Base-by-base conservation (phyloP, 2,113 vertebrate species). In the Origma solitaria region DNA sequence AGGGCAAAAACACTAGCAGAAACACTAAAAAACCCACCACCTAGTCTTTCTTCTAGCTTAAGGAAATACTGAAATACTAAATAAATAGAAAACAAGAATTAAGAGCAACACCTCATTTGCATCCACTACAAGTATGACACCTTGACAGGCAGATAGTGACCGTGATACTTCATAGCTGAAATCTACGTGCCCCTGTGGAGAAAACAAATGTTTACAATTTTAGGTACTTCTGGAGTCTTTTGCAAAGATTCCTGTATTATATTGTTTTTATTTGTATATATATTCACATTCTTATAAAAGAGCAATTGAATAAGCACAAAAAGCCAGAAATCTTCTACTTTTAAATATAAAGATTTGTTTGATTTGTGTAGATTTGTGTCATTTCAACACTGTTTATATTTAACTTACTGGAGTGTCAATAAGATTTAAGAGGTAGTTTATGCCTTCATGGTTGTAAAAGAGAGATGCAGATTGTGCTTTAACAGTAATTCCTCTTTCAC, bases 401-500 rank as follows among this genome's bases (percentile, higher is more conserved):
- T 85, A 88, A 97, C 98, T 98, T 98, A 99, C 99, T 9, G 99
- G 99, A 0, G 99, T 99, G 96, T 99, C 99, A 38, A 99, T 99
- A 93, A 99, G 99, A 97, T 99, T 99, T 96, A 99, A 98, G 82
- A 99, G 98, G 86, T 99, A 99, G 24, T 98, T 98, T 85, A 98
- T 97, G 85, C 98, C 99, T 86, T 98, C 45, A 30, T 97, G 97
- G 84, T 8, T 97, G 93, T 99, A 99, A 81, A 99, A 98, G 12
- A 99, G 97, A n/a, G 99, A 99, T 6, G 99, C 99, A n/a, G 99
- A 99, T 62, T 99, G 99, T 45, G 99, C 99, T 97, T 99, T 99
- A 68, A 99, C 99, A 1, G 99, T 99, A 95, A 99, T 99, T 61
- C 99, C 99, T 95, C 99, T 98, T 97, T 99, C 99, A 31, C 99